A percentile compares a stretch with the other conserved stretches of the same genome.
Conservation (phyloP, 2,888 invertebrate species). For the Microctonus aethiopoides region DNA sequence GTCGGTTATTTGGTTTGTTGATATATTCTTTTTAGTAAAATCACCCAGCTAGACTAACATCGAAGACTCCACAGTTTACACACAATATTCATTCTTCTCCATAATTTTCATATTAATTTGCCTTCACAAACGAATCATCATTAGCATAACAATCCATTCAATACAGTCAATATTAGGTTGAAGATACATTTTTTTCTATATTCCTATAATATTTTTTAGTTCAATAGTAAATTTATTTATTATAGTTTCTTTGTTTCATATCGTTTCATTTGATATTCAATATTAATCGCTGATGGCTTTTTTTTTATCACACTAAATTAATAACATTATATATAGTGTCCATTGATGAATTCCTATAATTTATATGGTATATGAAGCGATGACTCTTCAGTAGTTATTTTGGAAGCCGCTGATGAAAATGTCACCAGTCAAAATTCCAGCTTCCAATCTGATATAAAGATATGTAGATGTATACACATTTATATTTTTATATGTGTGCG, state of each 20-base stretch:
- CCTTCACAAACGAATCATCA: too few relatives aligned
- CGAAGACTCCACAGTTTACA: neutral
- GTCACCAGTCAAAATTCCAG: constrained; percentile 37
- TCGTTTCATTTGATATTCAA: too few relatives aligned
- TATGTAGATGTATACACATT: constrained; percentile 1
- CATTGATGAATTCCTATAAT: neutral
- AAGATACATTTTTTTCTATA: too few relatives aligned
- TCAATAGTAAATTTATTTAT: too few relatives aligned
- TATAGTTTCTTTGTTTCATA: too few relatives aligned
- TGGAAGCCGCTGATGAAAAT: constrained; percentile 27
- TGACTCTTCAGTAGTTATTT: constrained; percentile 14
- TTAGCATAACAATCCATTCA: too few relatives aligned
- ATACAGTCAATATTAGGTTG: too few relatives aligned
- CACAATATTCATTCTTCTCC: neutral
- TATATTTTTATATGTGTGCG: neutral
- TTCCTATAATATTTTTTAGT: too few relatives aligned
- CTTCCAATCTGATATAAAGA: constrained; percentile 33
- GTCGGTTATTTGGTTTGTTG: neutral
- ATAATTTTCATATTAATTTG: too few relatives aligned
- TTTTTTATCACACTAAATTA: neutral
- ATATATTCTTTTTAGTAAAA: neutral
- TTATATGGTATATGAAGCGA: neutral
- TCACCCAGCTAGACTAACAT: neutral
- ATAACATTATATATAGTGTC: neutral
- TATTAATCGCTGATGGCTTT: too few relatives aligned